Percentiles rank a stretch among this genome's conserved stretches.
Conservation (phyloP, 2,888 invertebrate genomes). For the Neocrepidodera transversa region DNA sequence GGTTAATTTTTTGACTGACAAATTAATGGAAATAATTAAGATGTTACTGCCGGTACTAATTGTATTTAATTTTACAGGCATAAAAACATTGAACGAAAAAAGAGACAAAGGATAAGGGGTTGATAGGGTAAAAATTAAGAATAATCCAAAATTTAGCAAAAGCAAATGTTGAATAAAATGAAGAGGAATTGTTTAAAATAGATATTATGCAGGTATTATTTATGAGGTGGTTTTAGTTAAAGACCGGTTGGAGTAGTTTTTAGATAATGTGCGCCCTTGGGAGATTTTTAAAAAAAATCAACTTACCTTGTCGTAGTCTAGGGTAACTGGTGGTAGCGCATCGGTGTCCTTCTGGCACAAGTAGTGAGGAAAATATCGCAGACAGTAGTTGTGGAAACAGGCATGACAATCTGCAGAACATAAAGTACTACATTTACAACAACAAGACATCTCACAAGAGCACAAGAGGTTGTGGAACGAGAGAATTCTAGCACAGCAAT, state of each 20-base stretch:
- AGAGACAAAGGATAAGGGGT: conserved; percentile 11
- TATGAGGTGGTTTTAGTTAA: conserved; percentile 4
- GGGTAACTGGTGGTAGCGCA: conserved; percentile 54
- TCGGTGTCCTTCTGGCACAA: conserved; percentile 59
- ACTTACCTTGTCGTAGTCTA: conserved; percentile 62
- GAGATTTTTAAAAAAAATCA: conserved; percentile 6
- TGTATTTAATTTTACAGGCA: conserved; percentile 10
- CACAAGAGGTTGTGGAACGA: conserved; percentile 62
- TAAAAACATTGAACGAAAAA: conserved; percentile 2
- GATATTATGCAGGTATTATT: neutral
- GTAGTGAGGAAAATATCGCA: conserved; percentile 58
- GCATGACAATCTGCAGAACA: conserved; percentile 71
- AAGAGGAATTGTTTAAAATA: neutral
- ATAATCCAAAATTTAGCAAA: too few relatives aligned
- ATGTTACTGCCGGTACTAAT: conserved; percentile 11
- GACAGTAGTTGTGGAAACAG: conserved; percentile 69
- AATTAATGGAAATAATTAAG: neutral
- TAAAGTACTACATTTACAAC: conserved; percentile 69
- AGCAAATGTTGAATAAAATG: conserved; percentile 12
- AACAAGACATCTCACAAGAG: conserved; percentile 63
- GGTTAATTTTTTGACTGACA: neutral
- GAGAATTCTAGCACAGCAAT: conserved; percentile 59
- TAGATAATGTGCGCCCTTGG: conserved; percentile 6
- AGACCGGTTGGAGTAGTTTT: conserved; percentile 8
- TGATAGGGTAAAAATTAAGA: conserved; percentile 12